Conservation (phyloP, 2,888 invertebrate genomes). For the Drosophila neonasuta region DNA sequence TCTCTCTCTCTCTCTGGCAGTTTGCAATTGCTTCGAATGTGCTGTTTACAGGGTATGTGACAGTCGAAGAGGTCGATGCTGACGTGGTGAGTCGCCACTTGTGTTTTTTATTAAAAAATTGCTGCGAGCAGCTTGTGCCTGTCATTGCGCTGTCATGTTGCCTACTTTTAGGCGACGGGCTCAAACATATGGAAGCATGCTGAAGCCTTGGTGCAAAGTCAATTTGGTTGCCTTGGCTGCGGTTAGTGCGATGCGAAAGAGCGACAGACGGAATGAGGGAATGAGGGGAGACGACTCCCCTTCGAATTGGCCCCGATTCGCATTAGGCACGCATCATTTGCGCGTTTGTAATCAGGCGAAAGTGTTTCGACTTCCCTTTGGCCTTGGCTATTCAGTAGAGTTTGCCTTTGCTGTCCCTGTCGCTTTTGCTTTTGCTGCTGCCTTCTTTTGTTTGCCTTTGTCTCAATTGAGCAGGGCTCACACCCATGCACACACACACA, state of each 20-base stretch:
- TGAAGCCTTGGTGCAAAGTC: slow-evolving; percentile 46
- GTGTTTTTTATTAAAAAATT: slow-evolving; percentile 55
- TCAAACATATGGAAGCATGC: slow-evolving; percentile 49
- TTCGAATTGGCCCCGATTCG: slow-evolving; percentile 59
- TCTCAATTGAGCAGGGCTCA: slow-evolving; percentile 50
- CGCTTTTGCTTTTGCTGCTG: slow-evolving; percentile 17
- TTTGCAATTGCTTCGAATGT: not conserved
- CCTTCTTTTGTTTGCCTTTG: slow-evolving; percentile 42
- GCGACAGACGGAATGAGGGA: not conserved
- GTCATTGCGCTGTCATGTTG: slow-evolving; percentile 62
- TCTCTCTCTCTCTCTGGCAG: not conserved
- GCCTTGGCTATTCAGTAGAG: slow-evolving; percentile 28
- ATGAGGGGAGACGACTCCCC: slow-evolving; percentile 10
- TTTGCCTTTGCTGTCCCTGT: slow-evolving; percentile 18
- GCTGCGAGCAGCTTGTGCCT: slow-evolving; percentile 57
- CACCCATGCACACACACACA: slow-evolving; percentile 10
- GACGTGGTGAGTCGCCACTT: not conserved
- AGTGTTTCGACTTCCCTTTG: slow-evolving; percentile 67
- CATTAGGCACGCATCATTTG: slow-evolving; percentile 78
- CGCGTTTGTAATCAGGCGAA: slow-evolving; percentile 78
- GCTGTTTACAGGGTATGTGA: slow-evolving; percentile 4
- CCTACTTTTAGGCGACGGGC: slow-evolving; percentile 57
- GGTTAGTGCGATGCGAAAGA: slow-evolving; percentile 36
- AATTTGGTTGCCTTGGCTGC: slow-evolving; percentile 48
- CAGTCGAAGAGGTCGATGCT: not conserved